Percentiles rank a stretch among this genome's conserved stretches.
phyloP scores from a whole-genome alignment of 1,140 invertebrate genomes.

The Leptestheria dahalacensis region DNA sequence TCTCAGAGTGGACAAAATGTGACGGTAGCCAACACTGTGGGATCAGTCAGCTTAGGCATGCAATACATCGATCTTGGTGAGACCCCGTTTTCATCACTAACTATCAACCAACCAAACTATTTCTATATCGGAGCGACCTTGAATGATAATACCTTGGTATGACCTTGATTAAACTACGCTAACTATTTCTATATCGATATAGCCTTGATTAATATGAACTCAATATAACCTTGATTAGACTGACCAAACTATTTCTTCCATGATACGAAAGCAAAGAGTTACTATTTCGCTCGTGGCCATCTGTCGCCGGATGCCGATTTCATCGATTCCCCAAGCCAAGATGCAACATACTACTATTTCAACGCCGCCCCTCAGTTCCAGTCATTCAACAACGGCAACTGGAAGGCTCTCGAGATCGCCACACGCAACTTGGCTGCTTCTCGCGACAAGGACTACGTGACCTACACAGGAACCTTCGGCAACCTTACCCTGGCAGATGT shows the following conservation, averaged over 20 bases:
- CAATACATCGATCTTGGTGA: conserved; percentile 2
- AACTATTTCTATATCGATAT: no score
- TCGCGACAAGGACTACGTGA: background rate
- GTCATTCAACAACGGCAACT: conserved; percentile 38
- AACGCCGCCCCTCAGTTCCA: conserved; percentile 42
- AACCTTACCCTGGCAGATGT: background rate
- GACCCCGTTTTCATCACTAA: no score
- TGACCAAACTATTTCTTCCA: background rate
- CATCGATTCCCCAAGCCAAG: conserved; percentile 4
- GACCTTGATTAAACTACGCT: no score
- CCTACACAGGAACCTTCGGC: conserved; percentile 8
- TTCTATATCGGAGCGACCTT: no score
- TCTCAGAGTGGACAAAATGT: conserved; percentile 14
- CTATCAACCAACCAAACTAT: no score
- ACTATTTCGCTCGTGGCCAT: conserved; percentile 17
- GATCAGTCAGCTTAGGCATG: background rate
- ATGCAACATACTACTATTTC: conserved; percentile 27
- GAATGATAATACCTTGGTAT: no score
- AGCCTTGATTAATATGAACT: background rate
- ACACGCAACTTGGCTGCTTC: background rate
- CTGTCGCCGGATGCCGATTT: conserved; percentile 18
- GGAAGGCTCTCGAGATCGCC: conserved; percentile 24
- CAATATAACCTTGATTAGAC: background rate
- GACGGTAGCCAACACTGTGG: background rate
- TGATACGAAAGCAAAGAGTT: conserved; percentile 10